Conservation (phyloP, 2,888 invertebrate species). For the Limnephilus lunatus region DNA sequence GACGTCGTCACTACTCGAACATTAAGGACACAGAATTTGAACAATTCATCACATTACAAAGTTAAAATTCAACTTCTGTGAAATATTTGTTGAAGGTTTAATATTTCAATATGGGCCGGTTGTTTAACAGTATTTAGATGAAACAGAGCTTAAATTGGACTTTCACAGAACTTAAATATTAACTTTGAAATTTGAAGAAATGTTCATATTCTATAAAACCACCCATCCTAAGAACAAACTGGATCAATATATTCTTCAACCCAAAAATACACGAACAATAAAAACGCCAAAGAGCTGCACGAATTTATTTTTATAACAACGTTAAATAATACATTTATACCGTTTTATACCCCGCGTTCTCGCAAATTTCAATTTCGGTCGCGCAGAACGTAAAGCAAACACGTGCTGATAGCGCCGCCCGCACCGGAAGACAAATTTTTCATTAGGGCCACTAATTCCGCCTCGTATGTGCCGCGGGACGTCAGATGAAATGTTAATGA, state of each 20-base stretch:
- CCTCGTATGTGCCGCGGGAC: slow-evolving; percentile 19
- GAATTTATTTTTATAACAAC: background rate
- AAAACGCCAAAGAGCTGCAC: no score
- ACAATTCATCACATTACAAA: no score
- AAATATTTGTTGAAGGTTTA: no score
- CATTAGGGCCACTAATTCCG: slow-evolving; percentile 38
- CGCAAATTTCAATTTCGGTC: background rate
- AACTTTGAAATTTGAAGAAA: no score
- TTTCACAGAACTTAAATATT: no score
- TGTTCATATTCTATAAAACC: no score
- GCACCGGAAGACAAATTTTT: slow-evolving; percentile 41
- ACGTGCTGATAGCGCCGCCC: background rate
- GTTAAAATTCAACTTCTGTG: no score
- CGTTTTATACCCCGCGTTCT: background rate
- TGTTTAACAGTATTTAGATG: no score
- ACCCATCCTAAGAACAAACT: background rate
- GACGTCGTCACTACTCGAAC: background rate
- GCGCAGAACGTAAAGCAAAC: background rate
- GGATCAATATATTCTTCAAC: background rate
- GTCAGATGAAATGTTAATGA: slow-evolving; percentile 45
- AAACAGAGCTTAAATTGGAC: no score
- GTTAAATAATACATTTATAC: background rate
- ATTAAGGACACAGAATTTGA: background rate
- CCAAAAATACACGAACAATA: background rate
- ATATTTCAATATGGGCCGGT: no score